A percentile compares a stretch with the other conserved stretches of the same genome.
These are phyloP conservation scores for Oscarella lobularis DNA, from an alignment of 37 sponge, comb jelly and placozoan genomes.

Conservation along the genomic window DNA sequence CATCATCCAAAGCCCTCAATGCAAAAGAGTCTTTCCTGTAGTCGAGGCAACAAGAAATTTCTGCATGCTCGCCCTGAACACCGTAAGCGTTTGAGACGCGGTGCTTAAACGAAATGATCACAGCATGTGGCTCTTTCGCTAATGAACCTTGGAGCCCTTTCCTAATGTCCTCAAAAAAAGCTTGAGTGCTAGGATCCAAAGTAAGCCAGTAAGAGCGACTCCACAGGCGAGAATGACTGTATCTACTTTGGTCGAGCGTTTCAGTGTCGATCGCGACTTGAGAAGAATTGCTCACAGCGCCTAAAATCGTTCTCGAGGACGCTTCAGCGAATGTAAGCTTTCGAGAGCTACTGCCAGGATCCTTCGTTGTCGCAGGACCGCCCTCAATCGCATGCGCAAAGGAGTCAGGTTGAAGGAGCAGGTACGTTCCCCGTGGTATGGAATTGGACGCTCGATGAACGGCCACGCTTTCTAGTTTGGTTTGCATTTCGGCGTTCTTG, in stretches of 20 bases:
- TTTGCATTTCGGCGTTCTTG: neutral
- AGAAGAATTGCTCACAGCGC: no score
- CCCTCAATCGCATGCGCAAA: neutral
- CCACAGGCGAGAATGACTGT: no score
- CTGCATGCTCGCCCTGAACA: no score
- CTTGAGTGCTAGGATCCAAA: neutral
- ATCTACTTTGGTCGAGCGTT: no score
- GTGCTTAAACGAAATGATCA: neutral
- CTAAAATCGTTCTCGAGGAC: no score
- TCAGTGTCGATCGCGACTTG: neutral
- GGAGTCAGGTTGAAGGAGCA: neutral
- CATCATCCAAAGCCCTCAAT: no score
- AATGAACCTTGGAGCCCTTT: neutral
- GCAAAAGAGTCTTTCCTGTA: no score
- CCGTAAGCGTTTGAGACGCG: no score
- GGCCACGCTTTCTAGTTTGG: neutral
- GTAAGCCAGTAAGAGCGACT: neutral
- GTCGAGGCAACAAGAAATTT: no score
- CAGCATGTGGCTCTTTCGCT: neutral
- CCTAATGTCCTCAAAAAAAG: neutral
- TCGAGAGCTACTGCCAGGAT: no score
- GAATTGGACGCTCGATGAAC: neutral
- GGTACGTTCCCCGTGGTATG: neutral
- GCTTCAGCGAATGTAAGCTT: no score
- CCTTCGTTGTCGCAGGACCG: neutral